Evolutionary conservation across 2,797 vertebrate species (phyloP).

Genomic region (Spea hammondii): DNA sequence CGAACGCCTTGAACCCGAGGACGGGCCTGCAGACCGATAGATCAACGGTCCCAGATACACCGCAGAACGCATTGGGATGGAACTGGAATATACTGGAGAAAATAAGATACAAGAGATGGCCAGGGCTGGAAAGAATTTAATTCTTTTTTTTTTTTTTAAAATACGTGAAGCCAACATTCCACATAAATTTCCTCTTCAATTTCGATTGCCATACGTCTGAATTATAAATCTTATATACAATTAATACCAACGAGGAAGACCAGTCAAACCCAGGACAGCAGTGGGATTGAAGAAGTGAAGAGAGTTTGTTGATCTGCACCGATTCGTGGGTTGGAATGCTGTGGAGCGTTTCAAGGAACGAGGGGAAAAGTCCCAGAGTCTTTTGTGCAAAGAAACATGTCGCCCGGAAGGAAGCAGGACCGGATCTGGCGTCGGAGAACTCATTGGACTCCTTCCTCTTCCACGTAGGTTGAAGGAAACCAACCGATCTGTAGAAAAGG

Average conservation of each 20-base stretch:
- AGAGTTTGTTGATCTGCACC: neutral
- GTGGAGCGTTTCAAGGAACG: slow-evolving; percentile 33
- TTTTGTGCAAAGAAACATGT: slow-evolving; percentile 57
- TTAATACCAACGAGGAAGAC: slow-evolving; percentile 26
- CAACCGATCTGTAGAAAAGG: slow-evolving; percentile 84
- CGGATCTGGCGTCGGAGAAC: neutral
- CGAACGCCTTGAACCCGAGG: no score
- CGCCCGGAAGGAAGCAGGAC: slow-evolving; percentile 39
- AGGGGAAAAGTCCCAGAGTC: slow-evolving; percentile 34
- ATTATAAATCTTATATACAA: slow-evolving; percentile 64
- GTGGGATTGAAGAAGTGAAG: neutral
- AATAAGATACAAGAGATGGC: neutral
- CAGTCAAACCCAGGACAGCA: neutral
- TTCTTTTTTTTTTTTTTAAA: slow-evolving; percentile 30
- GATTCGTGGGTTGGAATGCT: slow-evolving; percentile 31
- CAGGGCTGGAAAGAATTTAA: slow-evolving; percentile 40
- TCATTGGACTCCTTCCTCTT: slow-evolving; percentile 91
- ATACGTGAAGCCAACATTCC: slow-evolving; percentile 40
- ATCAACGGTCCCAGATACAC: no score
- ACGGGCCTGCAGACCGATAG: no score
- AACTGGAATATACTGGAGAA: neutral
- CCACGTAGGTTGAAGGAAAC: slow-evolving; percentile 97
- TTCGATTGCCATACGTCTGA: slow-evolving; percentile 16
- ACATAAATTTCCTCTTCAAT: neutral
- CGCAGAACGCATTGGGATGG: no score